Conservation (phyloP, 2,888 invertebrate species). For the Strigamia maritima region DNA sequence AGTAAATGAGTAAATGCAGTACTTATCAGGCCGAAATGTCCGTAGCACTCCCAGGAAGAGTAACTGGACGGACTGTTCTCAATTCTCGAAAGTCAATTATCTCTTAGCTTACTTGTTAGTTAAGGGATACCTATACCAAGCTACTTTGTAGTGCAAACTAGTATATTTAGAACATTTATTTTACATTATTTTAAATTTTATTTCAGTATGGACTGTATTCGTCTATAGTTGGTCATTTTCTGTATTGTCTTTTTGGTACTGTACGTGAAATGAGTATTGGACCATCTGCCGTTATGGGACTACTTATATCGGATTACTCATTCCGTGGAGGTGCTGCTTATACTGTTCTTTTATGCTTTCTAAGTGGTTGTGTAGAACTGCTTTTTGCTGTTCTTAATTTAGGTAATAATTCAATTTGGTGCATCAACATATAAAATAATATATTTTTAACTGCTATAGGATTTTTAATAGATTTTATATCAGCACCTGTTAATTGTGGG, state of each 20-base stretch:
- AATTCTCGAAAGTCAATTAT: too few relatives aligned
- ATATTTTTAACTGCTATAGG: conserved; percentile 57
- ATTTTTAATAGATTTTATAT: conserved; percentile 78
- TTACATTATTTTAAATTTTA: not conserved
- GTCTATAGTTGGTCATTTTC: conserved; percentile 56
- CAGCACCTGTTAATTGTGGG: conserved; percentile 76
- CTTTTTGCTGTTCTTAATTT: conserved; percentile 47
- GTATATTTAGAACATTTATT: too few relatives aligned
- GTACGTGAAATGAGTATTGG: conserved; percentile 56
- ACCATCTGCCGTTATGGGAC: conserved; percentile 57
- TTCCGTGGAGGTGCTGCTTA: conserved; percentile 50
- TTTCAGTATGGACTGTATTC: conserved; percentile 57
- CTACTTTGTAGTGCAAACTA: too few relatives aligned
- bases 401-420: conserved; percentile 43
- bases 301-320: conserved; percentile 52
- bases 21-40: too few relatives aligned
- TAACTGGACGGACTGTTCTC: too few relatives aligned
- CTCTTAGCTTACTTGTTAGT: too few relatives aligned
- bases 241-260: conserved; percentile 56
- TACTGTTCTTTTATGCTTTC: conserved; percentile 47
- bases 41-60: too few relatives aligned
- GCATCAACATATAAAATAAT: not conserved
- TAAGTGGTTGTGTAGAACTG: conserved; percentile 47
- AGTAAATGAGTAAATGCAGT: too few relatives aligned
- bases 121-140: too few relatives aligned